Base-by-base conservation (phyloP, 2,797 vertebrate genomes). In the Lithobates pipiens region DNA sequence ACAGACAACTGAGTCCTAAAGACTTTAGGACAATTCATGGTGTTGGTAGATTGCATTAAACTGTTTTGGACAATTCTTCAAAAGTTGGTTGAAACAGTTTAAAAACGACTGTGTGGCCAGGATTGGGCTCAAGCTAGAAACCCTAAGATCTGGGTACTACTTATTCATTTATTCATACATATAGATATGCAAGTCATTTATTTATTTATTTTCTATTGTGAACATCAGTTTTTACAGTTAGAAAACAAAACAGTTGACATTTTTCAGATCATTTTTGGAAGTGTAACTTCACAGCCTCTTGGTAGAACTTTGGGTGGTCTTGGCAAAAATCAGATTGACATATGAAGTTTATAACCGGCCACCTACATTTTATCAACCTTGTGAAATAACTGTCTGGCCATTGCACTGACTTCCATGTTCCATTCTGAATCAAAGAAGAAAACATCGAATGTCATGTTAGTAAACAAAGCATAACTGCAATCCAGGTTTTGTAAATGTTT, bases 251-350 rank as follows among this genome's bases (percentile, higher is more conserved):
- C 25, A 84, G 76, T 78, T 78, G 63, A 78, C 23, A 78, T 5
- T 84, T 63, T 46, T 32, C 61, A 10, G 44, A 44, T 73, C 50
- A 79, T 25, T 71, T 21, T 80, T 74, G 42, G 3, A 34, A 71
- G 50, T 3, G 32, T 71, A 68, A 81, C 44, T 25, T 81, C 18
- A 39, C 2, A 27, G 69, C 46, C 32, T 61, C 34, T 42, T 39
- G 57, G 34, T 67, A 42, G 57, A 34, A 57, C 4, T 67, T 57
- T 81, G 77, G 85, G 74, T 84, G 84, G 88, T 86, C 77, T 65
- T 32, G 32, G 29, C 76, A 23, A 77, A 76, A 77, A 77, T 16
- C 81, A 70, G 67, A 82, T 32, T 46, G 10, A 18, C 46, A 63
- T 34, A 83, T 73, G 69, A 63, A 63, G 67, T 34, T 65, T 77